Percentiles rank a stretch among this genome's conserved stretches.
These are phyloP conservation scores for Escarpia spicata DNA, from an alignment of 2,888 invertebrate species.

Conservation along the genomic window DNA sequence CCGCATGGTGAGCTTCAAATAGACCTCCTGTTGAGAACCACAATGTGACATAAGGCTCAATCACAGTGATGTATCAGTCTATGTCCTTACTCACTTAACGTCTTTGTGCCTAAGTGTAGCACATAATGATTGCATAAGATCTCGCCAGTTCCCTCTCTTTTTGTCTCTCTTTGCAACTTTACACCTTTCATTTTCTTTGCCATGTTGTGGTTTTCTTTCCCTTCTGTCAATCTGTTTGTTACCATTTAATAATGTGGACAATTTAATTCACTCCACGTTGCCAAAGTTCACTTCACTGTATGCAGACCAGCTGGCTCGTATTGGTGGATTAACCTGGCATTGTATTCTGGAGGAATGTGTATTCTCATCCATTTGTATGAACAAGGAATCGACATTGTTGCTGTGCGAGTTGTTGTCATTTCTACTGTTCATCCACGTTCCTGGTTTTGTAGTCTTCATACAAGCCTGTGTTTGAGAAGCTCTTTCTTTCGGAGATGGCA, in stretches of 20 bases:
- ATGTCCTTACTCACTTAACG: too few species aligned
- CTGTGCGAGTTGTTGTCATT: neutral
- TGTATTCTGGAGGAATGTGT: too few species aligned
- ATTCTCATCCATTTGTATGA: too few species aligned
- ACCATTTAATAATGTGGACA: too few species aligned
- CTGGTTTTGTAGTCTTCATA: conserved; percentile 31
- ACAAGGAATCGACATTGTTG: neutral
- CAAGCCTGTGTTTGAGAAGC: conserved; percentile 54
- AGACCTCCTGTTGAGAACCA: neutral
- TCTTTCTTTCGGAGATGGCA: conserved; percentile 60
- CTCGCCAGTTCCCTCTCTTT: too few species aligned
- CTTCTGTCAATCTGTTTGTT: too few species aligned
- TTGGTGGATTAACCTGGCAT: too few species aligned
- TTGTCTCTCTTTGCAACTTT: neutral
- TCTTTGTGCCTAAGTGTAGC: too few species aligned
- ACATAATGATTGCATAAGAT: too few species aligned
- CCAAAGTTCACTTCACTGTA: neutral
- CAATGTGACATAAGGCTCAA: neutral
- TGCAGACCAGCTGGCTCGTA: neutral
- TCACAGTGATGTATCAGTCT: neutral
- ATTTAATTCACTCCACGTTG: neutral
- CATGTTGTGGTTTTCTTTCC: too few species aligned
- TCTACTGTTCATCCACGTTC: neutral
- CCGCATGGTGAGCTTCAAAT: conserved; percentile 35
- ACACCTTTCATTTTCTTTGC: neutral